A percentile compares a stretch with the other conserved stretches of the same genome.
Conservation (phyloP, 2,797 vertebrate species). For the Philypnodon macrostomus region DNA sequence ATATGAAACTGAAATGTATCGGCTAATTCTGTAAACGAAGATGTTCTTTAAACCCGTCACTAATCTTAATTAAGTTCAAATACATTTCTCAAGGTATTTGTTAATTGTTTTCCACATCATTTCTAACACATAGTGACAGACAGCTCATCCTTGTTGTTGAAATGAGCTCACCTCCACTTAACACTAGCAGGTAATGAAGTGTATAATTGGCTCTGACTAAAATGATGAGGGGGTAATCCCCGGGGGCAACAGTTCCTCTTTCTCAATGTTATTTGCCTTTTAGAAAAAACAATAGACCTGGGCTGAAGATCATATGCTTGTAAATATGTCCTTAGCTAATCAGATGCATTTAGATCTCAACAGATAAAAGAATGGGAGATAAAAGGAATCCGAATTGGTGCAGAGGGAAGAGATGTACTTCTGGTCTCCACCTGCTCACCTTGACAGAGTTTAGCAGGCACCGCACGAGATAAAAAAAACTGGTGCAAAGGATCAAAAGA, state of each 20-base stretch:
- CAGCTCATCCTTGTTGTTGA: conserved; percentile 33
- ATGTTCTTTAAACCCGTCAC: not conserved
- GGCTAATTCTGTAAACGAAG: no score
- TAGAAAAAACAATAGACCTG: conserved; percentile 29
- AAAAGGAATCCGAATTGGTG: not conserved
- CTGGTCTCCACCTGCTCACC: conserved; percentile 22
- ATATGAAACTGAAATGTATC: no score
- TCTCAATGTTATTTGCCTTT: conserved; percentile 31
- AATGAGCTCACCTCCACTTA: conserved; percentile 64
- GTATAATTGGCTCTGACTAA: conserved; percentile 68
- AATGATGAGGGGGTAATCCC: conserved; percentile 57
- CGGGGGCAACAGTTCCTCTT: conserved; percentile 30
- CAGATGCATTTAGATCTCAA: conserved; percentile 18
- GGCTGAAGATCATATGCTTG: conserved; percentile 13
- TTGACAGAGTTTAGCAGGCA: conserved; percentile 20
- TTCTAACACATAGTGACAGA: conserved; percentile 47
- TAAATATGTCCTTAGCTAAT: conserved; percentile 39
- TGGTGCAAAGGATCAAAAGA: conserved; percentile 50
- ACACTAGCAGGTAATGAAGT: conserved; percentile 59
- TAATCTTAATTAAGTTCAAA: conserved; percentile 15
- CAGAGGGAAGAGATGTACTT: conserved; percentile 12
- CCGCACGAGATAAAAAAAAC: conserved; percentile 22
- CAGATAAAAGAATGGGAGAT: conserved; percentile 9
- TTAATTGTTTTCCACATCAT: conserved; percentile 44
- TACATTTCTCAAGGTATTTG: no score